phyloP scores from a whole-genome alignment of 2,113 vertebrate genomes.

The Phyllostomus discolor region DNA sequence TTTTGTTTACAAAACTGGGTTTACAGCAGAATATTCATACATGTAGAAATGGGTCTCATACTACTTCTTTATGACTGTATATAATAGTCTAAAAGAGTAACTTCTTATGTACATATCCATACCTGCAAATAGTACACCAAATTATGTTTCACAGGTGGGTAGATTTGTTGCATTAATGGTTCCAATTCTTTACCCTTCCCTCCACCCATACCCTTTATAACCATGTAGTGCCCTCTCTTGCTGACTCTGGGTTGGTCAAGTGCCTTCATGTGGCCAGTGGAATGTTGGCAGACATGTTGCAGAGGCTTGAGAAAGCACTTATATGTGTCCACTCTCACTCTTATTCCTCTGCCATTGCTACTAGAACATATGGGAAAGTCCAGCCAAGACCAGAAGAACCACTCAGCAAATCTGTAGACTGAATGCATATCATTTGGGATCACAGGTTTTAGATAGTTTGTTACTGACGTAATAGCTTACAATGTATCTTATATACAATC shows the following conservation, averaged over 20 bases:
- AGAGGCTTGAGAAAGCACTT: neutral
- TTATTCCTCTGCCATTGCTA: neutral
- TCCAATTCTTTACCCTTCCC: neutral
- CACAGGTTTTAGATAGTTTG: neutral
- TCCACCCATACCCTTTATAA: neutral
- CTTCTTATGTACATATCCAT: neutral
- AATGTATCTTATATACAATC: neutral
- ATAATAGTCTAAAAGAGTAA: neutral
- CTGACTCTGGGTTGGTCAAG: neutral
- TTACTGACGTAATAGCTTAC: neutral
- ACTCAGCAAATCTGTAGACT: neutral
- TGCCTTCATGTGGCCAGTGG: neutral
- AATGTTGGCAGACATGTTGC: neutral
- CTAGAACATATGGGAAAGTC: neutral
- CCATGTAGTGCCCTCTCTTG: neutral
- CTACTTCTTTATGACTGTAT: neutral
- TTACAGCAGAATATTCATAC: neutral
- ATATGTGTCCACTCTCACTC: neutral
- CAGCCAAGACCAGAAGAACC: neutral
- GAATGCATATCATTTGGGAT: neutral
- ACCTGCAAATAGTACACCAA: neutral
- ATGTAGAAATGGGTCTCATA: neutral
- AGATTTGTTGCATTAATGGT: neutral
- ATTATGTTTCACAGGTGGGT: neutral
- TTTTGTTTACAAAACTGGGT: neutral